These are phyloP conservation scores for Zeugodacus cucurbitae DNA, from an alignment of 1,140 invertebrate species.

Conservation along the genomic window DNA sequence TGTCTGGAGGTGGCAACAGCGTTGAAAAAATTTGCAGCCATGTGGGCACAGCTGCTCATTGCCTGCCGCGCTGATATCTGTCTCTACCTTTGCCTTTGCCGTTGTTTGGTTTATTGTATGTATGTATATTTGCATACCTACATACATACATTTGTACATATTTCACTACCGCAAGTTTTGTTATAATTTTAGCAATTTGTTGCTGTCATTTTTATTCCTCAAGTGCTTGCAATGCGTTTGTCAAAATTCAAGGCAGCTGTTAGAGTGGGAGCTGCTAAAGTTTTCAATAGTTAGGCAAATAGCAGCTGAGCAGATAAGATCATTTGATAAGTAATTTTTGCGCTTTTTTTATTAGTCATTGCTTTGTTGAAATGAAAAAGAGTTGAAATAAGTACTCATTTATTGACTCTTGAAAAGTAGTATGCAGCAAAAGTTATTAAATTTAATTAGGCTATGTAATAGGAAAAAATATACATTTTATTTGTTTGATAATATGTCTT, in stretches of 20 bases:
- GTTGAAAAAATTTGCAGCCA: neutral
- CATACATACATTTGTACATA: neutral
- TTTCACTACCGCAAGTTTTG: neutral
- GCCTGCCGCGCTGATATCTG: neutral
- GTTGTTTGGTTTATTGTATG: neutral
- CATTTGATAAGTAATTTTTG: neutral
- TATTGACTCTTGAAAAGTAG: too few relatives aligned
- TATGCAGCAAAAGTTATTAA: too few relatives aligned
- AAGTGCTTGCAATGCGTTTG: neutral
- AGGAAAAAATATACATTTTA: too few relatives aligned
- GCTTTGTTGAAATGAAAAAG: too few relatives aligned
- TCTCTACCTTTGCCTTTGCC: neutral
- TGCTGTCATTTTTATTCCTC: neutral
- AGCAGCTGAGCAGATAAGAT: neutral
- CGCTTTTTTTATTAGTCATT: too few relatives aligned
- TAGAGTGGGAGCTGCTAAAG: neutral
- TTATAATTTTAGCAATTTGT: neutral
- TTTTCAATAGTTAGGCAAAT: neutral
- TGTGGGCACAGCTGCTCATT: conserved; percentile 16
- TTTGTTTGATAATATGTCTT: too few relatives aligned
- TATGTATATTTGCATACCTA: neutral
- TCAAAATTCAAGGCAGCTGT: neutral
- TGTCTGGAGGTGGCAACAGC: conserved; percentile 16
- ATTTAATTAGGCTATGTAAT: too few relatives aligned
- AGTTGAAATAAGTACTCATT: too few relatives aligned